Percentiles rank a stretch among this genome's conserved stretches.
These are phyloP conservation scores for Polia nebulosa DNA, from an alignment of 2,888 invertebrate species.

Conservation along the genomic window DNA sequence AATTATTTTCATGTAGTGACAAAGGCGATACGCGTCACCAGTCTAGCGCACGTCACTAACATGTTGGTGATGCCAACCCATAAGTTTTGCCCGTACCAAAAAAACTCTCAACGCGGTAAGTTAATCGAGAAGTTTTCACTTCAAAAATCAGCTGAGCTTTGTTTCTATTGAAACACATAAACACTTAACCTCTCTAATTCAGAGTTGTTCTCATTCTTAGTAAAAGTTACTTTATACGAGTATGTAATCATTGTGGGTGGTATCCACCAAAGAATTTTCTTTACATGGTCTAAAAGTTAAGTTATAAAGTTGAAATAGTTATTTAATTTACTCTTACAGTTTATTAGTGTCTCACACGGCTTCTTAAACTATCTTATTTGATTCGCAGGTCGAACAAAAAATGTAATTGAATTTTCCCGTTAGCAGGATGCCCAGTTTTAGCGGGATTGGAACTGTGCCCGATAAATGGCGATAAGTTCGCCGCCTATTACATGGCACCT, in stretches of 20 bases:
- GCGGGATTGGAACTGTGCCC: slow-evolving; percentile 65
- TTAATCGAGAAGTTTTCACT: no score
- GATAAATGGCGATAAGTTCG: slow-evolving; percentile 60
- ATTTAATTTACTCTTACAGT: slow-evolving; percentile 13
- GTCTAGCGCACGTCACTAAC: no score
- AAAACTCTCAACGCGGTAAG: no score
- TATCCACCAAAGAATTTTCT: not conserved
- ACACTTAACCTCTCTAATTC: not conserved
- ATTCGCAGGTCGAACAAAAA: slow-evolving; percentile 47
- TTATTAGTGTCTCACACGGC: slow-evolving; percentile 26
- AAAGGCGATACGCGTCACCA: no score
- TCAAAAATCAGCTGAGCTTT: not conserved
- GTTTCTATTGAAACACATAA: not conserved
- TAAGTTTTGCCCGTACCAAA: no score
- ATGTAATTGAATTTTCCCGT: slow-evolving; percentile 59
- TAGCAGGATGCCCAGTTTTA: slow-evolving; percentile 59
- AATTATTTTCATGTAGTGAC: no score
- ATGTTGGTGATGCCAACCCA: no score
- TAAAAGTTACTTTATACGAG: no score
- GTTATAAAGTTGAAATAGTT: not conserved
- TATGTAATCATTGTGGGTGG: no score
- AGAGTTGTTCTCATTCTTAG: not conserved
- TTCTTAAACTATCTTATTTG: slow-evolving; percentile 32
- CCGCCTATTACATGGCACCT: slow-evolving; percentile 62
- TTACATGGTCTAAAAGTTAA: not conserved